Percentiles rank a stretch among this genome's conserved stretches.
Conservation (phyloP, 2,113 vertebrate genomes). For the Telmatochromis brichardi region DNA sequence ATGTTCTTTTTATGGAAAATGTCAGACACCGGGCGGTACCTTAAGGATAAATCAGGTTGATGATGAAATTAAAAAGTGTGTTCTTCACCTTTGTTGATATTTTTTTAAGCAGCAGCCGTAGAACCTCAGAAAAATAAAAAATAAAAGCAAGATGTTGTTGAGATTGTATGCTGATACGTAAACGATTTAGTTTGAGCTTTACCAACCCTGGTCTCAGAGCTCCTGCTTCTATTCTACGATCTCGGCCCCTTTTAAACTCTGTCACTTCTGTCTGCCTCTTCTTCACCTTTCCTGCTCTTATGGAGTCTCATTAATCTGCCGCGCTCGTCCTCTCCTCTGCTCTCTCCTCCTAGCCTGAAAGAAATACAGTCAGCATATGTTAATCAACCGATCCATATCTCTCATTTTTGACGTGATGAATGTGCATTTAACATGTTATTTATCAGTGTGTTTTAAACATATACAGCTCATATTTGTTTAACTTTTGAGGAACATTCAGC, state of each 20-base stretch:
- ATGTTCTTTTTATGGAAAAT: background rate
- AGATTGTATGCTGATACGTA: background rate
- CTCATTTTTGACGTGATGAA: background rate
- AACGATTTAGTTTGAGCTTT: background rate
- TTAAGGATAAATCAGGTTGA: background rate
- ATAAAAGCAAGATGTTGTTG: background rate
- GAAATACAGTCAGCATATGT: background rate
- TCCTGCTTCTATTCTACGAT: background rate
- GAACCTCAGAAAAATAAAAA: rapidly evolving
- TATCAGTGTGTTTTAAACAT: background rate
- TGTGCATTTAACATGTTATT: background rate
- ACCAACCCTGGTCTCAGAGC: background rate
- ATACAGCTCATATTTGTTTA: background rate
- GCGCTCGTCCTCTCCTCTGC: background rate
- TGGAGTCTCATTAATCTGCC: background rate
- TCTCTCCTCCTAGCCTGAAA: background rate
- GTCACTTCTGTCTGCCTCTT: background rate
- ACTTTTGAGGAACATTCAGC: background rate
- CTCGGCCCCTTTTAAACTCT: background rate
- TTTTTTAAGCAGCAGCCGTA: background rate
- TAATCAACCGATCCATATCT: background rate
- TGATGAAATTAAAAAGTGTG: background rate
- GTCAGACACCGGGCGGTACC: background rate
- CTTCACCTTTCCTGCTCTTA: background rate
- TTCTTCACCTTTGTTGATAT: background rate